Conservation (phyloP, 2,113 vertebrate species). For the Poicephalus meyeri region DNA sequence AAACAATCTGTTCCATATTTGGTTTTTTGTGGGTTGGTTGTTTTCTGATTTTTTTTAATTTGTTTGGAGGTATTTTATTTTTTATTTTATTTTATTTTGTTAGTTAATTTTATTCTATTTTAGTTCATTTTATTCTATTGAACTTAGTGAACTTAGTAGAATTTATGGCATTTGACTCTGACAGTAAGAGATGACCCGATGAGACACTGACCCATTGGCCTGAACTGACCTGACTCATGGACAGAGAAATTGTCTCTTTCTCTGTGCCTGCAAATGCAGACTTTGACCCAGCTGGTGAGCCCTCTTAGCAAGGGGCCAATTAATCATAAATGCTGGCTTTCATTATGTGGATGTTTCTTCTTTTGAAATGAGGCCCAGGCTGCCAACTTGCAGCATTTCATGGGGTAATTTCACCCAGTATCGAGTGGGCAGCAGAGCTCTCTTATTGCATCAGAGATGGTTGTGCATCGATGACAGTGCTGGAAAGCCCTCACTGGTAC, state of each 20-base stretch:
- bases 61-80: not conserved
- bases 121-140: not conserved
- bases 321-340: not conserved
- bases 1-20: not conserved
- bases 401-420: not conserved
- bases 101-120: not conserved
- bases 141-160: not conserved
- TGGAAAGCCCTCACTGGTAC: accelerated
- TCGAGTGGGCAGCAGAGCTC: not conserved
- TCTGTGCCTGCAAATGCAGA: accelerated
- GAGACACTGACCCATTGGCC: not conserved
- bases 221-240: not conserved
- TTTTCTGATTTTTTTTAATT: not conserved
- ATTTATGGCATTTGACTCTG: not conserved
- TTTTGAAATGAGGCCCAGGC: not conserved
- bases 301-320: not conserved
- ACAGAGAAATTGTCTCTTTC: not conserved
- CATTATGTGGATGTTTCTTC: not conserved
- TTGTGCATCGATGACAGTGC: accelerated
- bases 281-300: not conserved
- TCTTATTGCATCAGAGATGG: not conserved
- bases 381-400: not conserved
- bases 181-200: not conserved
- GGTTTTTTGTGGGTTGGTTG: not conserved
- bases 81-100: not conserved